phyloP scores from a whole-genome alignment of 1,140 invertebrate genomes.

The Zelostemma sp. region DNA sequence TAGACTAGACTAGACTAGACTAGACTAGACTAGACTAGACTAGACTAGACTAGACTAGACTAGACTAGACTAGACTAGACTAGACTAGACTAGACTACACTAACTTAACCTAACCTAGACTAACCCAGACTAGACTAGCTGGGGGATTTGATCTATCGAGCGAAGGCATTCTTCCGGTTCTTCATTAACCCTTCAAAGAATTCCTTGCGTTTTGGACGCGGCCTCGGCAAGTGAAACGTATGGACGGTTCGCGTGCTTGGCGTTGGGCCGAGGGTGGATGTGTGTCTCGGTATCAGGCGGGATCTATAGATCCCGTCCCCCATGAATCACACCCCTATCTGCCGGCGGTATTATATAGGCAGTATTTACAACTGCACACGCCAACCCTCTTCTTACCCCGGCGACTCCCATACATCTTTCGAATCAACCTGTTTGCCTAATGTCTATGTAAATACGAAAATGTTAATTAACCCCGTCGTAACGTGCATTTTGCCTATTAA shows the following conservation, averaged over 20 bases:
- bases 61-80: too few species aligned
- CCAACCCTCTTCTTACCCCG: slow-evolving; percentile 42
- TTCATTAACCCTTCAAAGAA: slow-evolving; percentile 50
- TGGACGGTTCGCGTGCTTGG: slow-evolving; percentile 60
- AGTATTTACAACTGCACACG: slow-evolving; percentile 55
- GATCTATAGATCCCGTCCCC: slow-evolving; percentile 62
- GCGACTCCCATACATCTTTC: slow-evolving; percentile 44
- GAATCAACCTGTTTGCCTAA: slow-evolving; percentile 57
- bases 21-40: too few species aligned
- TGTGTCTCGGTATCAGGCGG: slow-evolving; percentile 55
- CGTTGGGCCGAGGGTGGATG: slow-evolving; percentile 34
- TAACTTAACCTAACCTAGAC: too few species aligned
- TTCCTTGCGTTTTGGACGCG: slow-evolving; percentile 58
- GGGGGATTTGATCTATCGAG: too few species aligned
- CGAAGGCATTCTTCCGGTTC: slow-evolving; percentile 27
- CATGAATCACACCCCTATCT: slow-evolving; percentile 62
- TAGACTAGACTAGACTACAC: too few species aligned
- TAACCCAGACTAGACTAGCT: too few species aligned
- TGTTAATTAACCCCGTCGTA: slow-evolving; percentile 55
- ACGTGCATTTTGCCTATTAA: slow-evolving; percentile 54
- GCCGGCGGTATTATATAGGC: slow-evolving; percentile 51
- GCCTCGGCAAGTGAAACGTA: slow-evolving; percentile 58
- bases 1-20: too few species aligned
- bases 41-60: too few species aligned
- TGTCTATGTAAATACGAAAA: slow-evolving; percentile 58